phyloP scores from a whole-genome alignment of 2,888 invertebrate genomes.

The Sminthurinus aureus region DNA sequence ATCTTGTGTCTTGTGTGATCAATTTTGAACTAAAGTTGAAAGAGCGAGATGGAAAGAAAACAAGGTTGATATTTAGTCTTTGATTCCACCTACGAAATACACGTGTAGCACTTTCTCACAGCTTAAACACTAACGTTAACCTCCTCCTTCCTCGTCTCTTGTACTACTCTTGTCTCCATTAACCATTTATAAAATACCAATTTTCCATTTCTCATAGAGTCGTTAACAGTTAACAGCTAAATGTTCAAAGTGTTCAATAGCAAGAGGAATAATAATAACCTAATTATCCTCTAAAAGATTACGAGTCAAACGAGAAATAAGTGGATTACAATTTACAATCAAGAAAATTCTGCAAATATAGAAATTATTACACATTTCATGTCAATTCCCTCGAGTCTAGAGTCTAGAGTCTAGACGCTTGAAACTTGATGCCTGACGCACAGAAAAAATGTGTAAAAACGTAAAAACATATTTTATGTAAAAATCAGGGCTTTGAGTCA shows the following conservation, averaged over 20 bases:
- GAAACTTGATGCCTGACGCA: no score
- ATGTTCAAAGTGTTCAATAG: neutral
- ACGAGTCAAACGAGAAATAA: no score
- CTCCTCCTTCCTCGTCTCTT: neutral
- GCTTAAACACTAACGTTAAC: neutral
- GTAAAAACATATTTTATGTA: no score
- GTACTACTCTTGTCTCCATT: neutral
- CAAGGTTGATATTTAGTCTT: slow-evolving; percentile 29
- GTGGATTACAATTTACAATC: no score
- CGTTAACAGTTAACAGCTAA: neutral
- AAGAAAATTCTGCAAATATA: no score
- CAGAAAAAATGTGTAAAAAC: no score
- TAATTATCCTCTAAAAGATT: no score
- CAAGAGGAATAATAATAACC: no score
- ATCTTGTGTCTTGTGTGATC: slow-evolving; percentile 26
- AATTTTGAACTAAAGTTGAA: neutral
- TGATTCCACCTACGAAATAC: slow-evolving; percentile 28
- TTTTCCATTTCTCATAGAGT: neutral
- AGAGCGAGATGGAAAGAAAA: slow-evolving; percentile 6
- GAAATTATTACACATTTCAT: no score
- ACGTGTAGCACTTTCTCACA: slow-evolving; percentile 13
- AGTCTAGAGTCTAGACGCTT: no score
- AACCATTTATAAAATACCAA: neutral
- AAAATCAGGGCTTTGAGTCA: no score
- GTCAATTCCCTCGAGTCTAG: no score